Evolutionary conservation across 2,888 invertebrate genomes (phyloP).

Genomic region (Muschampia plurimacula): DNA sequence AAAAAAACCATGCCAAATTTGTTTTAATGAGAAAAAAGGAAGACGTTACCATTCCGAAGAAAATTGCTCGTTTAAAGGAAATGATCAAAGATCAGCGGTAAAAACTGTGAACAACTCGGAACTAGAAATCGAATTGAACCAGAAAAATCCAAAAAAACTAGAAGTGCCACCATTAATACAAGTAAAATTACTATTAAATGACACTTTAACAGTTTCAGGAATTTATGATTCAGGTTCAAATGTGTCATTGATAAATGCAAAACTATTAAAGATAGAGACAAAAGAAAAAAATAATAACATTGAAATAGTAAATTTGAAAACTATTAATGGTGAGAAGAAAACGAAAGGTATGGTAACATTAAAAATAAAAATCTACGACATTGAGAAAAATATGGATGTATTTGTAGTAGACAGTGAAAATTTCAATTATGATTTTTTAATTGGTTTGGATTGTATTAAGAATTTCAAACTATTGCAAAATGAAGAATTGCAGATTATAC

Average conservation of each 20-base stretch:
- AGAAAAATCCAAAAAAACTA: conserved; percentile 44
- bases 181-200: conserved; percentile 46
- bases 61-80: not conserved
- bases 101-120: not conserved
- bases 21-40: not conserved
- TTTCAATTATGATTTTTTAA: not conserved
- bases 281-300: not conserved
- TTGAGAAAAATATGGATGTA: not conserved
- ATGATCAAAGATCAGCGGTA: not conserved
- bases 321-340: not conserved
- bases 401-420: not conserved
- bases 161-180: conserved; percentile 47
- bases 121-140: conserved; percentile 37
- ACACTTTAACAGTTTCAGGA: conserved; percentile 36
- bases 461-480: not conserved
- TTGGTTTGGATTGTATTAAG: not conserved
- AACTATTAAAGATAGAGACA: not conserved
- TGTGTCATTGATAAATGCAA: not conserved
- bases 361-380: not conserved
- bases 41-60: not conserved
- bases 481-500: not conserved
- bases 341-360: not conserved
- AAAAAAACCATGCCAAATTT: not conserved
- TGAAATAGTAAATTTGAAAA: not conserved
- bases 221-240: not conserved